A percentile compares a stretch with the other conserved stretches of the same genome.
These are phyloP conservation scores for Philantomba maxwellii DNA, from an alignment of 2,113 vertebrate species.

Conservation along the genomic window DNA sequence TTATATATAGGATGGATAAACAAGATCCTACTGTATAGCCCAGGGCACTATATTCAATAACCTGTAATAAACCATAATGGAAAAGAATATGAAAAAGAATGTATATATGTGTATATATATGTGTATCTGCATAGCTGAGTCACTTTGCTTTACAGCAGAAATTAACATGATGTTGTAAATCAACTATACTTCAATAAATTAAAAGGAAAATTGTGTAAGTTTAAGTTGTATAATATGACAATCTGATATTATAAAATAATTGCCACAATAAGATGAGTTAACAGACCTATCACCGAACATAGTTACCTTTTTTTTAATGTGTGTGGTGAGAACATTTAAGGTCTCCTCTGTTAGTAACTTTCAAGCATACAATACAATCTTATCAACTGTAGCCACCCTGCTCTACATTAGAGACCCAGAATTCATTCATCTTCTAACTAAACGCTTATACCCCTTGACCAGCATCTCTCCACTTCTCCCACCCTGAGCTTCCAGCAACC, in stretches of 20 bases:
- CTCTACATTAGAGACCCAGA: background rate
- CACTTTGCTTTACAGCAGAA: background rate
- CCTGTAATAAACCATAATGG: background rate
- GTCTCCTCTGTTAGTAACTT: background rate
- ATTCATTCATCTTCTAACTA: background rate
- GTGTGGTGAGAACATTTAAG: too few relatives aligned
- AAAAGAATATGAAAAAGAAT: background rate
- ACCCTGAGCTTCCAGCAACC: background rate
- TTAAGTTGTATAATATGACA: background rate
- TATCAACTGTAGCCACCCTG: background rate
- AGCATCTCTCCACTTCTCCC: background rate
- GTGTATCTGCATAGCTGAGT: background rate
- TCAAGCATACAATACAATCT: rapidly evolving
- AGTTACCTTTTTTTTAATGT: background rate
- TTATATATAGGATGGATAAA: background rate
- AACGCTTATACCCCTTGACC: background rate
- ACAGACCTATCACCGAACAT: background rate
- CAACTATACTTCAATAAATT: background rate
- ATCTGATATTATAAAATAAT: background rate
- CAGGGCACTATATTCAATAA: background rate
- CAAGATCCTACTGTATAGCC: background rate
- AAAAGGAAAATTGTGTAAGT: background rate
- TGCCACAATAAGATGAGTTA: too few relatives aligned
- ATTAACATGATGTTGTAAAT: background rate
- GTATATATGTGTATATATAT: background rate